These are phyloP conservation scores for Poeciliopsis gracilis DNA, from an alignment of 2,797 vertebrate genomes.

Conservation along the genomic window DNA sequence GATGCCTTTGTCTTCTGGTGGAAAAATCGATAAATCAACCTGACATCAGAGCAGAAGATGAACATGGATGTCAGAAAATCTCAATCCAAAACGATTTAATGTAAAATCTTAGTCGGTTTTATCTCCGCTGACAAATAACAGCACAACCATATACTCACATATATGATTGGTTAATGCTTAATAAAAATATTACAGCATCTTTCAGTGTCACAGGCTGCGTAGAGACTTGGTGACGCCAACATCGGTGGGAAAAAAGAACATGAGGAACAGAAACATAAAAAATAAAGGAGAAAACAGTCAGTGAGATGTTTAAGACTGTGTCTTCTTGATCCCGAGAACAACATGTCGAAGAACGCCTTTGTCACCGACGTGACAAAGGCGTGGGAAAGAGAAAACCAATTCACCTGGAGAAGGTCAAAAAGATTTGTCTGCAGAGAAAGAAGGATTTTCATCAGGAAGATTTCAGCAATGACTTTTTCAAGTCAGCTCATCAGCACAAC, in stretches of 20 bases:
- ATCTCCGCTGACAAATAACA: neutral
- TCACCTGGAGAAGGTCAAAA: conserved; percentile 34
- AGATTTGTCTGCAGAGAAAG: conserved; percentile 9
- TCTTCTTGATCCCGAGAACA: neutral
- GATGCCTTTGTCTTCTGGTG: neutral
- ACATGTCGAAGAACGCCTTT: neutral
- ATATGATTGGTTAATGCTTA: neutral
- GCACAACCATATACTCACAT: neutral
- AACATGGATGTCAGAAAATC: neutral
- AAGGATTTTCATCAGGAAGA: conserved; percentile 1
- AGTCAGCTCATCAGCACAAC: conserved; percentile 36
- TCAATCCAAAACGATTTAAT: neutral
- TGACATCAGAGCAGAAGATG: neutral
- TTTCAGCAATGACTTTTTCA: conserved; percentile 18
- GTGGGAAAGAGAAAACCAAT: neutral
- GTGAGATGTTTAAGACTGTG: neutral
- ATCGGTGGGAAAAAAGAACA: neutral
- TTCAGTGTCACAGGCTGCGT: neutral
- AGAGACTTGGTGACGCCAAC: neutral
- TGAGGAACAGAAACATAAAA: no score
- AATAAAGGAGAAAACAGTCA: no score
- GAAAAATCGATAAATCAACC: neutral
- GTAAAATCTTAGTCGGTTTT: neutral
- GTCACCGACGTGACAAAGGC: neutral
- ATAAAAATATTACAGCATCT: neutral